Conservation (phyloP, 2,113 vertebrate genomes). For the Rhadina sibilatrix region DNA sequence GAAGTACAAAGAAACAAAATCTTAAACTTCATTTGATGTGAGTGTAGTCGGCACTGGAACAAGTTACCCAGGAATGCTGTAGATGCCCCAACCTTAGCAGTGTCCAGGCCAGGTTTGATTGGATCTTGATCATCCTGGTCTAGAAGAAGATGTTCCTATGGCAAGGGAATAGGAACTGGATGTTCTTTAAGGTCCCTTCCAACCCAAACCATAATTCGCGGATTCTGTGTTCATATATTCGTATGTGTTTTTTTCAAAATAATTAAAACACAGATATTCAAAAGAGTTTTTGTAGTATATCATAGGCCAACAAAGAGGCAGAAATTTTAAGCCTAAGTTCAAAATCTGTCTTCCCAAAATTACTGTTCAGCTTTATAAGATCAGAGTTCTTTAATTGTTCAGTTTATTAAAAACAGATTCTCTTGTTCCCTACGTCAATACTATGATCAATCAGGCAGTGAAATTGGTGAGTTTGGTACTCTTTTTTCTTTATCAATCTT, state of each 20-base stretch:
- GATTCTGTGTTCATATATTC: neutral
- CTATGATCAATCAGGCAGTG: neutral
- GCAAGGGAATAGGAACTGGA: neutral
- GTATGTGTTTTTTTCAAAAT: neutral
- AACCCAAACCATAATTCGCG: neutral
- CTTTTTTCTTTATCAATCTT: neutral
- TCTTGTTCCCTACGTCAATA: neutral
- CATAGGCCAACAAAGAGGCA: neutral
- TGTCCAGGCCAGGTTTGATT: neutral
- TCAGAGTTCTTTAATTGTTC: neutral
- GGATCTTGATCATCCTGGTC: neutral
- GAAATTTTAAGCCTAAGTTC: neutral
- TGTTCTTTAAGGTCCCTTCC: neutral
- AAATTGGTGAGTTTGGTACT: neutral
- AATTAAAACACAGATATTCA: neutral
- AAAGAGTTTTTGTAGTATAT: neutral
- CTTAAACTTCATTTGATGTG: neutral
- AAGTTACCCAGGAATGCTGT: neutral
- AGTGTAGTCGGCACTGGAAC: neutral
- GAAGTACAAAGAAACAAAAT: neutral
- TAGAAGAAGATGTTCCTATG: neutral
- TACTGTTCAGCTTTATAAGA: neutral
- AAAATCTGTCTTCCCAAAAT: neutral
- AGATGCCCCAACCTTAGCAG: neutral
- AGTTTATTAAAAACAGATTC: neutral